Percentiles rank a stretch among this genome's conserved stretches.
phyloP scores from a whole-genome alignment of 2,113 vertebrate genomes.

The Phrynosoma platyrhinos region DNA sequence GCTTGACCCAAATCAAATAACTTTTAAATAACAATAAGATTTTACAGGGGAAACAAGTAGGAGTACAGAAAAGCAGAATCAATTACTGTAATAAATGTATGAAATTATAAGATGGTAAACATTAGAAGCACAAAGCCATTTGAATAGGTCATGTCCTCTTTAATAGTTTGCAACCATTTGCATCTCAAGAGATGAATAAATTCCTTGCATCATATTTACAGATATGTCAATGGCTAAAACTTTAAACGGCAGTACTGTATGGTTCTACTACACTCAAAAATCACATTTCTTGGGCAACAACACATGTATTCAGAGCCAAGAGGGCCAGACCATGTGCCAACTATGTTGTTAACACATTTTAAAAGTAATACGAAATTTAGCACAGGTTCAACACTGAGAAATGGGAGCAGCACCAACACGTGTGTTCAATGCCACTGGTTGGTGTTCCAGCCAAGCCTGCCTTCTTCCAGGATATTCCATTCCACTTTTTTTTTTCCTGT shows the following conservation, averaged over 20 bases:
- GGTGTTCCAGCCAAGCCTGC: background rate
- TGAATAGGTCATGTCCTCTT: conserved; percentile 55
- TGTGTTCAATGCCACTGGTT: background rate
- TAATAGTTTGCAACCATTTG: background rate
- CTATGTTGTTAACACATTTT: too few species aligned
- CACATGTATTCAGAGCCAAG: background rate
- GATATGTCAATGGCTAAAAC: background rate
- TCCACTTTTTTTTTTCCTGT: background rate
- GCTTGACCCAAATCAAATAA: conserved; percentile 15
- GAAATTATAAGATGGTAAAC: conserved; percentile 57
- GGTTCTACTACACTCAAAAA: background rate
- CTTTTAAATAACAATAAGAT: background rate
- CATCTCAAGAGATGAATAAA: background rate
- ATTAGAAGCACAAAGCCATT: conserved; percentile 64
- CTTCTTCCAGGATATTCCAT: background rate
- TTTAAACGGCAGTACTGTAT: background rate
- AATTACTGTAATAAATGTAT: conserved; percentile 52
- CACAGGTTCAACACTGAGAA: background rate
- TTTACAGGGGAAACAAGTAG: conserved; percentile 54
- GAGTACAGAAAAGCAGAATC: conserved; percentile 56
- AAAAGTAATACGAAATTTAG: too few species aligned
- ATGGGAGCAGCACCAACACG: background rate
- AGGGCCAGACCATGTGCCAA: too few species aligned
- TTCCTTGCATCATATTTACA: background rate
- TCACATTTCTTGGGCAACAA: background rate